Conservation (phyloP, 2,888 invertebrate genomes). For the Gryllus longicercus region DNA sequence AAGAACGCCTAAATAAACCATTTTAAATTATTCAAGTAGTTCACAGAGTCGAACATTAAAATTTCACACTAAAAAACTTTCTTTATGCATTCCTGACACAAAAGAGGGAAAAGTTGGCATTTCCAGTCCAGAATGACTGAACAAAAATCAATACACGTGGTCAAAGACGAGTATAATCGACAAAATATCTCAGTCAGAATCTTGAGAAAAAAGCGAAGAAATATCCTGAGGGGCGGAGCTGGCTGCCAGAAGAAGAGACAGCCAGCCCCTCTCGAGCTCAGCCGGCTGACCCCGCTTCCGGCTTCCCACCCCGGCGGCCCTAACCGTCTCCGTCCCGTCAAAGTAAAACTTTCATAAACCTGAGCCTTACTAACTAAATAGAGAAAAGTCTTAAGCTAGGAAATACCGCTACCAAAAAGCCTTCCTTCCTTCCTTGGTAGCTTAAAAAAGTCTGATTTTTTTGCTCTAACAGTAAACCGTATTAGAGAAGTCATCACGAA, state of each 20-base stretch:
- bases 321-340: not conserved
- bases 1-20: not conserved
- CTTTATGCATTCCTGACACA: too few relatives aligned
- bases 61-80: too few relatives aligned
- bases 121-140: not conserved
- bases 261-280: not conserved
- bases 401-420: conserved; percentile 19
- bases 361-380: conserved; percentile 18
- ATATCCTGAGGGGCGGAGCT: not conserved
- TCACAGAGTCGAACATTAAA: too few relatives aligned
- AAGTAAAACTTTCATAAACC: conserved; percentile 22
- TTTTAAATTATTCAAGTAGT: not conserved
- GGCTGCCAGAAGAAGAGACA: not conserved
- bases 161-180: not conserved
- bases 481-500: conserved; percentile 19
- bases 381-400: conserved; percentile 22
- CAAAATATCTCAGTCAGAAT: not conserved
- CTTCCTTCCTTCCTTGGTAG: not conserved
- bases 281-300: conserved; percentile 6
- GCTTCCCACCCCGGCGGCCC: not conserved
- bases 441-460: conserved; percentile 19
- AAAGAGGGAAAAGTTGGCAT: not conserved
- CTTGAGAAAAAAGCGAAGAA: not conserved
- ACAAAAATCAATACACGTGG: not conserved
- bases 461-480: conserved; percentile 20